These are phyloP conservation scores for Spondyliosoma cantharus DNA, from an alignment of 2,797 vertebrate species.

Conservation along the genomic window DNA sequence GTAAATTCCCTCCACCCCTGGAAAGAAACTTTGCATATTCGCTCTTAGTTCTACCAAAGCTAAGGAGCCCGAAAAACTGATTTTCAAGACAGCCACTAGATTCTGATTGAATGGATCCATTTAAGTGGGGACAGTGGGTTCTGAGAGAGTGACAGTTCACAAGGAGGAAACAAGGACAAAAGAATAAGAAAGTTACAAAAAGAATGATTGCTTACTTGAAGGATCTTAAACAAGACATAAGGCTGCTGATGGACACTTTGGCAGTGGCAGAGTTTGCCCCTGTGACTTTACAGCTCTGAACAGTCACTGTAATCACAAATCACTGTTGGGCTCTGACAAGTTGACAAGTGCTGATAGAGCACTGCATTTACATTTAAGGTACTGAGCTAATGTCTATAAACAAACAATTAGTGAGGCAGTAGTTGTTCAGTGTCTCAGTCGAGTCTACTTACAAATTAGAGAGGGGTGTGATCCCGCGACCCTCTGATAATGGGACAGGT, in stretches of 20 bases:
- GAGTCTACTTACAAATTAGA: slow-evolving; percentile 19
- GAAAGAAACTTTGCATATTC: too few species aligned
- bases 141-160: background rate
- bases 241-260: slow-evolving; percentile 52
- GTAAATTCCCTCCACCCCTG: too few species aligned
- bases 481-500: slow-evolving; percentile 12
- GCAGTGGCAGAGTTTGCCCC: slow-evolving; percentile 24
- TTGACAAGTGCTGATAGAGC: slow-evolving; percentile 42
- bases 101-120: background rate
- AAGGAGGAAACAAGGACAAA: background rate
- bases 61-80: too few species aligned
- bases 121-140: background rate
- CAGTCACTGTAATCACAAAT: slow-evolving; percentile 35
- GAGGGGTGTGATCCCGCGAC: slow-evolving; percentile 17
- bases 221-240: slow-evolving; percentile 27
- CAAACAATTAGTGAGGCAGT: slow-evolving; percentile 4
- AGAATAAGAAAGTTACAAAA: background rate
- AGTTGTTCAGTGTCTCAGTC: slow-evolving; percentile 2
- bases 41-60: too few species aligned
- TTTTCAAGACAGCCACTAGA: too few species aligned
- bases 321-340: slow-evolving; percentile 4
- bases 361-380: slow-evolving; percentile 12
- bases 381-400: slow-evolving; percentile 6
- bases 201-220: background rate
- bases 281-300: slow-evolving; percentile 45